Conservation (phyloP, 1,140 invertebrate genomes). For the Drosophila auraria region DNA sequence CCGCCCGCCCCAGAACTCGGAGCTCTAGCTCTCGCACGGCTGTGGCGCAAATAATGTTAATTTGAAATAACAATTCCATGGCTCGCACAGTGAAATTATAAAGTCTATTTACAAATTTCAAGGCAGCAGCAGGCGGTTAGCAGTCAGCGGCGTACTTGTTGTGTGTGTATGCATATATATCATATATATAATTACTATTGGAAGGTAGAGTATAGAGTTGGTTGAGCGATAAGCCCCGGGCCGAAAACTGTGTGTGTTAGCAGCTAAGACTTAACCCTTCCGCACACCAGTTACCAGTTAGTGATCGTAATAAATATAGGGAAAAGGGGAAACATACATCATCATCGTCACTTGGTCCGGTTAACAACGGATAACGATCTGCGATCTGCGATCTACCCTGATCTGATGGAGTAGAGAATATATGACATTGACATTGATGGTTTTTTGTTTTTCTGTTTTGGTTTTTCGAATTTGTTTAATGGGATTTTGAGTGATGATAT, state of each 20-base stretch:
- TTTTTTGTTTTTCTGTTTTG: conserved; percentile 9
- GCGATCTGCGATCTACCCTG: conserved; percentile 34
- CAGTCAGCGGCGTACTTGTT: conserved; percentile 1
- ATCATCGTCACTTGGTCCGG: conserved; percentile 27
- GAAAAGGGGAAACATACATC: conserved; percentile 36
- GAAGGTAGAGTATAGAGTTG: conserved; percentile 28
- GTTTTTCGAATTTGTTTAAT: conserved; percentile 3
- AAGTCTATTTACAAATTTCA: conserved; percentile 55
- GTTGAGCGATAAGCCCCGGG: conserved; percentile 34
- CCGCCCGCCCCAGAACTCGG: conserved; percentile 10
- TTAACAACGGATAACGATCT: conserved; percentile 41
- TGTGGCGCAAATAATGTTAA: conserved; percentile 46
- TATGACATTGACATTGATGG: conserved; percentile 46
- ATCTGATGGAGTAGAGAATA: conserved; percentile 62
- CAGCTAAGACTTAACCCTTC: conserved; percentile 10
- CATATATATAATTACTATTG: conserved; percentile 36
- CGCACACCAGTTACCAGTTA: conserved; percentile 47
- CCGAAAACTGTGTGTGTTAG: conserved; percentile 29
- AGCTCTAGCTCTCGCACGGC: conserved; percentile 20
- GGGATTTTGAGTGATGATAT: conserved; percentile 5
- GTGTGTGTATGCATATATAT: not conserved
- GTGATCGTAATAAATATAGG: conserved; percentile 29
- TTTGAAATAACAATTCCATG: conserved; percentile 51
- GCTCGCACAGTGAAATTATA: conserved; percentile 46
- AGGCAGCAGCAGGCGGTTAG: conserved; percentile 27